These are phyloP conservation scores for Aptenodytes forsteri DNA, from an alignment of 2,113 vertebrate species.

Conservation along the genomic window DNA sequence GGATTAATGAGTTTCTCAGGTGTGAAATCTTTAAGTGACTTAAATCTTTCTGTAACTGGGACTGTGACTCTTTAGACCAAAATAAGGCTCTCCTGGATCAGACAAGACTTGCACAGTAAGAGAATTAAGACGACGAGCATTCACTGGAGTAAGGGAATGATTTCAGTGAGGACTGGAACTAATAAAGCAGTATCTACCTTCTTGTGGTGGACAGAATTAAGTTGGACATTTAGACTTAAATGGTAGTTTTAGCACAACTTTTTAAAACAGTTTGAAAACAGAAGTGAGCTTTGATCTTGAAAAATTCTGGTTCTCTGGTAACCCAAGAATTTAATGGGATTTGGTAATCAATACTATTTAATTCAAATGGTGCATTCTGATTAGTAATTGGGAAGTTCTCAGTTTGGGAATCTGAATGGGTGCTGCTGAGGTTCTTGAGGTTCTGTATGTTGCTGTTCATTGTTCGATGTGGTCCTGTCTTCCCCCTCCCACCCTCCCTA, in stretches of 20 bases:
- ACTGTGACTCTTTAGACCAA: not conserved
- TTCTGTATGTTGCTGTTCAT: not conserved
- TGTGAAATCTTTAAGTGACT: not conserved
- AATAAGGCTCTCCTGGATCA: not conserved
- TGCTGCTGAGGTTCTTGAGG: not conserved
- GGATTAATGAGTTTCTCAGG: conserved; percentile 85
- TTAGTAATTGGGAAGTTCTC: not conserved
- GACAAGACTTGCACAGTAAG: not conserved
- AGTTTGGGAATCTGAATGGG: not conserved
- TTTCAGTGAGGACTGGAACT: not conserved
- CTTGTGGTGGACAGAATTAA: not conserved
- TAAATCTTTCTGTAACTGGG: not conserved
- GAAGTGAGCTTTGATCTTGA: not conserved
- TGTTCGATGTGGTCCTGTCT: not conserved
- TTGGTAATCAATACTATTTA: not conserved
- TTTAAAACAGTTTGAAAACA: not conserved
- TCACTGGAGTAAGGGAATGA: not conserved
- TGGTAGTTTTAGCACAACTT: not conserved
- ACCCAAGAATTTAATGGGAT: not conserved
- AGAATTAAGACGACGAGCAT: not conserved
- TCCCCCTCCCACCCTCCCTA: not conserved
- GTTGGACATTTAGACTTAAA: not conserved
- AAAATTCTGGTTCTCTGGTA: not conserved
- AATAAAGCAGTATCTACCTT: not conserved
- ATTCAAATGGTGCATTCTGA: not conserved